phyloP scores from a whole-genome alignment of 2,888 invertebrate species.

The Harpalus rufipes region DNA sequence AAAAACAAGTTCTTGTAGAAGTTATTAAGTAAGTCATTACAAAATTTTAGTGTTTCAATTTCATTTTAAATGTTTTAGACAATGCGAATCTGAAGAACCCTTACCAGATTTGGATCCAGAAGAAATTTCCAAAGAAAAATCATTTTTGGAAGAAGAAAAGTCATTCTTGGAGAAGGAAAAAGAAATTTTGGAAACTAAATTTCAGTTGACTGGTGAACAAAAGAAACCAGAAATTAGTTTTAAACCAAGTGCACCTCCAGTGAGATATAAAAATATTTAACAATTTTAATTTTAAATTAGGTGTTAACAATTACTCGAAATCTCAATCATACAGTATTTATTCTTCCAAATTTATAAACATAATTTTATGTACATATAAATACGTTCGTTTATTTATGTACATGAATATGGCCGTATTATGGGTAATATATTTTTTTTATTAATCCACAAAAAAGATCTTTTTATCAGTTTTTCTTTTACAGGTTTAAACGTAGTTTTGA shows the following conservation, averaged over 20 bases:
- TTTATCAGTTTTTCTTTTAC: no score
- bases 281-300: no score
- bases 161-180: conserved; percentile 56
- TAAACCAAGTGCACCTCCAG: conserved; percentile 31
- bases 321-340: no score
- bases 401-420: no score
- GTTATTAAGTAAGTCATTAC: conserved; percentile 54
- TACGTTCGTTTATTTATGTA: no score
- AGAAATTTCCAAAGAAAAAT: conserved; percentile 44
- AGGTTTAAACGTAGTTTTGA: no score
- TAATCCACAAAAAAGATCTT: no score
- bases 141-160: conserved; percentile 56
- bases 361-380: no score
- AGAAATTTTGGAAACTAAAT: conserved; percentile 40
- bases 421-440: no score
- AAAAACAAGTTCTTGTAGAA: conserved; percentile 64
- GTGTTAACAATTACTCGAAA: no score
- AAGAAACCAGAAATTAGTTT: conserved; percentile 12
- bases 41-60: background rate
- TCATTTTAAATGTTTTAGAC: conserved; percentile 38
- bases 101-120: conserved; percentile 30
- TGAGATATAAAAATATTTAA: conserved; percentile 10
- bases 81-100: conserved; percentile 55
- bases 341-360: no score
- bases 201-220: conserved; percentile 38